Conservation (phyloP, 2,888 invertebrate species). For the Lacanobia oleracea region DNA sequence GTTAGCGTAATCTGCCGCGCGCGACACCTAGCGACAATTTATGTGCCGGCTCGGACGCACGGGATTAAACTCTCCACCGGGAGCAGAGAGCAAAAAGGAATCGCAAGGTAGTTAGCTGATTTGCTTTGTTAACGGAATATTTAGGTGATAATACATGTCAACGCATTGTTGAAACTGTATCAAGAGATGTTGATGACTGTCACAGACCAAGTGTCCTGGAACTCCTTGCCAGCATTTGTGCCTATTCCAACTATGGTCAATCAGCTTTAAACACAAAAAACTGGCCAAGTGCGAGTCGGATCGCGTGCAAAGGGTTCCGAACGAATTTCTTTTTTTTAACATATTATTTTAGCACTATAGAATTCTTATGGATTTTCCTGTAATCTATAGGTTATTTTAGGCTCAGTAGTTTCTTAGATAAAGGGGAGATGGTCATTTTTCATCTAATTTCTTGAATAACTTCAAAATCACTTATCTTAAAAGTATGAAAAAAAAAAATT, state of each 20-base stretch:
- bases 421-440: no score
- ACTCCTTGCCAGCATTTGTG: background rate
- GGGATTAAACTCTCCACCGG: constrained; percentile 55
- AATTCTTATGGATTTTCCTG: no score
- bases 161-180: background rate
- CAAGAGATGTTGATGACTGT: background rate
- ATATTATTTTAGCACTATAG: no score
- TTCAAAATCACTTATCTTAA: no score
- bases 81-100: constrained; percentile 46
- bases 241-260: background rate
- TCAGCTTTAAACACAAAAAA: background rate
- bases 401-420: no score
- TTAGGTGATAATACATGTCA: background rate
- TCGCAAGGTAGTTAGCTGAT: constrained; percentile 30
- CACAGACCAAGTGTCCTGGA: background rate
- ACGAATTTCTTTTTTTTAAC: no score
- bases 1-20: constrained; percentile 57
- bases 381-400: no score
- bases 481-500: no score
- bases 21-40: constrained; percentile 58
- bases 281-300: no score
- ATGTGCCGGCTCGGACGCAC: constrained; percentile 51
- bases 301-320: no score
- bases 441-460: no score
- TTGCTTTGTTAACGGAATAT: constrained; percentile 28